Evolutionary conservation across 1,140 invertebrate species (phyloP).

Genomic region (Micrasema minimum): DNA sequence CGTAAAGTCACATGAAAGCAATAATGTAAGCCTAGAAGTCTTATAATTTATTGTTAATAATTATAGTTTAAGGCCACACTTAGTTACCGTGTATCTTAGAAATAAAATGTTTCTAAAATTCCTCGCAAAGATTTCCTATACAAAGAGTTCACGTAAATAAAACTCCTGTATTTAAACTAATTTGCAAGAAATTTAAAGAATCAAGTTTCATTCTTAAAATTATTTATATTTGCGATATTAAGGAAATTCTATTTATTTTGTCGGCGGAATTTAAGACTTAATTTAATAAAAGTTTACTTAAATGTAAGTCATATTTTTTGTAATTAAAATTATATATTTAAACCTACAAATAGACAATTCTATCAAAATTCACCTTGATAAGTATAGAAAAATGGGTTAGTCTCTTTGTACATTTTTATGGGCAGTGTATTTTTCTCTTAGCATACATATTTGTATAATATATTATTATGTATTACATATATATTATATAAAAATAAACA

Average conservation of each 20-base stretch:
- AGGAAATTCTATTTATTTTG: constrained; percentile 6
- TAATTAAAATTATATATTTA: not conserved
- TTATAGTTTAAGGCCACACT: constrained; percentile 44
- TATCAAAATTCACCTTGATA: constrained; percentile 29
- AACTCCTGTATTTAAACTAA: too few species aligned
- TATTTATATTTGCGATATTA: constrained; percentile 16
- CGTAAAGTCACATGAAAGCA: constrained; percentile 8
- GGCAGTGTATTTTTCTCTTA: constrained; percentile 37
- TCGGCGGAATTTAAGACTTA: not conserved
- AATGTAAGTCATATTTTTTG: not conserved
- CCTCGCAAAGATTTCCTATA: not conserved
- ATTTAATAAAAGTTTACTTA: constrained; percentile 9
- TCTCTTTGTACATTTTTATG: constrained; percentile 45
- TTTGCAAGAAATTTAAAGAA: not conserved
- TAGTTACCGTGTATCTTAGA: constrained; percentile 46
- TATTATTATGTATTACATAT: constrained; percentile 36
- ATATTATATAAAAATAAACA: constrained; percentile 39
- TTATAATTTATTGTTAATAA: constrained; percentile 44
- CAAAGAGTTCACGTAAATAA: too few species aligned
- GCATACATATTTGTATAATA: constrained; percentile 10
- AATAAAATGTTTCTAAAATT: constrained; percentile 27
- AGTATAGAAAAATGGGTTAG: constrained; percentile 22
- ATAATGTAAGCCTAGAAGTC: constrained; percentile 31
- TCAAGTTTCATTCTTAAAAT: constrained; percentile 12
- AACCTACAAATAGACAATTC: constrained; percentile 9